Conservation (phyloP, 1,140 invertebrate genomes). For the Macrostomum lignano region DNA sequence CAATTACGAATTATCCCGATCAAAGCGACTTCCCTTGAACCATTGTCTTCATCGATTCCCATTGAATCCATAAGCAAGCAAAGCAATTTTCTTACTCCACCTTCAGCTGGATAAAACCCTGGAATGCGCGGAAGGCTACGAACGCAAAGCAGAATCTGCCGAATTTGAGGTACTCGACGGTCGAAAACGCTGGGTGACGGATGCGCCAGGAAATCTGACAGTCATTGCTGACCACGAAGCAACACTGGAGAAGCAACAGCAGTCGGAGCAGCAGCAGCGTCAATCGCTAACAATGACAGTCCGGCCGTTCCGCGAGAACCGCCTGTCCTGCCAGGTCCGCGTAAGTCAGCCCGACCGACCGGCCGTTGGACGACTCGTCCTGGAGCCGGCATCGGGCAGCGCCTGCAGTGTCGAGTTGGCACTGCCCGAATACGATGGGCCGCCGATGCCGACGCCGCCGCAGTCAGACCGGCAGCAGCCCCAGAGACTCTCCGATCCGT, state of each 20-base stretch:
- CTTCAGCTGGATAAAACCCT: conserved; percentile 47
- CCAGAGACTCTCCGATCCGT: too few relatives aligned
- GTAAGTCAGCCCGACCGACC: not conserved
- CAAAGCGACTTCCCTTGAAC: too few relatives aligned
- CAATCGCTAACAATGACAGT: too few relatives aligned
- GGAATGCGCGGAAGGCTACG: conserved; percentile 73
- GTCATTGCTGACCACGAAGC: conserved; percentile 83
- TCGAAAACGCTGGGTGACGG: conserved; percentile 60
- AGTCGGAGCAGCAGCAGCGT: too few relatives aligned
- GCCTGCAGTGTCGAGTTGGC: too few relatives aligned
- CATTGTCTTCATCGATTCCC: too few relatives aligned
- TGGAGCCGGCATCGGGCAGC: conserved; percentile 4
- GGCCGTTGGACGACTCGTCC: not conserved
- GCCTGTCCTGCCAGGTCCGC: not conserved
- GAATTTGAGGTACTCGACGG: conserved; percentile 45
- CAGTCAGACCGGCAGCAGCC: too few relatives aligned
- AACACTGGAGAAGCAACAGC: conserved; percentile 57
- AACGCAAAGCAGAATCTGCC: conserved; percentile 49
- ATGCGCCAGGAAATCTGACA: conserved; percentile 71
- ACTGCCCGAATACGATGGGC: too few relatives aligned
- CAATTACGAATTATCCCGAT: too few relatives aligned
- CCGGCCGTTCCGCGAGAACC: conserved; percentile 1
- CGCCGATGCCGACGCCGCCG: too few relatives aligned
- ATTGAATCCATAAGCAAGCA: too few relatives aligned
- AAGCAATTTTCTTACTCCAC: too few relatives aligned